Conservation (phyloP, 2,797 vertebrate species). For the Rhincodon typus region DNA sequence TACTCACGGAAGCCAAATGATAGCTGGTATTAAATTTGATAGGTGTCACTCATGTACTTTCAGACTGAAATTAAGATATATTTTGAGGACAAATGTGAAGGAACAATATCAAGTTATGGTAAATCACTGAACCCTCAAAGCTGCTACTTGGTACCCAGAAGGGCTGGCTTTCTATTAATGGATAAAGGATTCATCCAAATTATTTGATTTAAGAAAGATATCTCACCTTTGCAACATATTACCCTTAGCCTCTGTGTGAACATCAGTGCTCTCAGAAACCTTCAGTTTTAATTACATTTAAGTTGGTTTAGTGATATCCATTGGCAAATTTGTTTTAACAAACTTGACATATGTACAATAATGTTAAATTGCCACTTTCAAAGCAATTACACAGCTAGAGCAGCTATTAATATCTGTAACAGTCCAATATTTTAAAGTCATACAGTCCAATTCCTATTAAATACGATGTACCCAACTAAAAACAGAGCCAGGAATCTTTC, state of each 20-base stretch:
- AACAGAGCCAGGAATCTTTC: neutral
- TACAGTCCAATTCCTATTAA: neutral
- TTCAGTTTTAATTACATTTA: neutral
- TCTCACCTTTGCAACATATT: neutral
- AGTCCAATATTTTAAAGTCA: neutral
- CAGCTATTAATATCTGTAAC: neutral
- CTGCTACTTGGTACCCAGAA: neutral
- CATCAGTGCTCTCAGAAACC: neutral
- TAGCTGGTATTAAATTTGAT: neutral
- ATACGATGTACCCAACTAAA: neutral
- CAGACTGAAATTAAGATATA: neutral
- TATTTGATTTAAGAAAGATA: neutral
- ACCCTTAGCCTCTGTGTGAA: neutral
- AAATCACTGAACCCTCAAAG: neutral
- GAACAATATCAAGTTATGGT: neutral
- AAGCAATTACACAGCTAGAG: neutral
- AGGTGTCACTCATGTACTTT: neutral
- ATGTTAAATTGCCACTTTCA: constrained; percentile 14
- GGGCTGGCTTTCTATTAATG: neutral
- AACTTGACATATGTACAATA: neutral
- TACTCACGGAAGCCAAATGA: neutral
- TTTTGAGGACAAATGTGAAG: neutral
- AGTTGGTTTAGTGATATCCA: neutral
- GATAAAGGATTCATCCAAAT: neutral
- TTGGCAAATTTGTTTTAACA: neutral